Evolutionary conservation across 2,113 vertebrate species (phyloP), one percentile per base, ranked within the genome.

Genomic region (Bettongia penicillata): DNA sequence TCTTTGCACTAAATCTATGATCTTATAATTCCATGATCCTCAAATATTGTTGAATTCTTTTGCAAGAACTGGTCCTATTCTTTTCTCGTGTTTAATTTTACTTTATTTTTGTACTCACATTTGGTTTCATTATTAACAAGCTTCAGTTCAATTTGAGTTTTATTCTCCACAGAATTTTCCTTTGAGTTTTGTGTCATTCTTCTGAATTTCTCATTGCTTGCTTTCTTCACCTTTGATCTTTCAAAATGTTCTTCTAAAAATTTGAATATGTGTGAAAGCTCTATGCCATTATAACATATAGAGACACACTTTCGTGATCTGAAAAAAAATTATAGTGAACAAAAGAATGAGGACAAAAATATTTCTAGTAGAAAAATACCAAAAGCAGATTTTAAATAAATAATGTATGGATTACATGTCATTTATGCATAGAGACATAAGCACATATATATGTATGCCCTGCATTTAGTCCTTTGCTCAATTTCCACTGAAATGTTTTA

Each of bases 191-290:
- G 89, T 24, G 2, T 14, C 91, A 43, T 90, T 92, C 37, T 92
- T 77, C 84, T 68, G 16, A 23, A 91, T 93, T 16, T 53, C 22
- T 0, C 49, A 5, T 77, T 91, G 22, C 3, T 53, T 91, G 50
- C 47, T 0, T n/a, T 1, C 4, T 8, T 95, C 92, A 93, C 52
- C 49, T 53, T n/a, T 53, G 43, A 53, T 8, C 8, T 95, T 3
- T 51, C 90, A 4, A 77, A 77, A 8, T 47, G 3, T 51, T 1
- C 37, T 89, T 95, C 96, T 84, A 93, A 95, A 77, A 95, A 26
- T 92, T 11, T 25, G 91, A 37, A 16, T 61, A 89, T 26, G 53
- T 48, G 2, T 12, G 55, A 91, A 97, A 95, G 26, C 1, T 53
- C 94, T 93, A 77, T n/a, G 92, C 53, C 77, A 51, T 68, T 8